phyloP scores from a whole-genome alignment of 1,140 invertebrate genomes.

The Macrobrachium rosenbergii region DNA sequence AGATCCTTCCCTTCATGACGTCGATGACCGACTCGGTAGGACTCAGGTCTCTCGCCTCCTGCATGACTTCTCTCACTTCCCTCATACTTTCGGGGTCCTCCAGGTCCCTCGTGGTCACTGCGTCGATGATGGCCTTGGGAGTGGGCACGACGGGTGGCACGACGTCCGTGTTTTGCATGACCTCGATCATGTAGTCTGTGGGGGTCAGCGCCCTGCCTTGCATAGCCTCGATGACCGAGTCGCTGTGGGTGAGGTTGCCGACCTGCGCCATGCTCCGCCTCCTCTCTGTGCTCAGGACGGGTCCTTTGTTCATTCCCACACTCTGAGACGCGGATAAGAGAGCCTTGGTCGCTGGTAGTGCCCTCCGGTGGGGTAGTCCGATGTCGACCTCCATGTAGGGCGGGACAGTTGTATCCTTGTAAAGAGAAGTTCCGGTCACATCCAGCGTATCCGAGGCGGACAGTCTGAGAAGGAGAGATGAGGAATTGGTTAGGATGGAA shows the following conservation, averaged over 20 bases:
- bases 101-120: neutral
- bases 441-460: too few relatives aligned
- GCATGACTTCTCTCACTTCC: neutral
- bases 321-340: neutral
- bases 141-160: too few relatives aligned
- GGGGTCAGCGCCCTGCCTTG: neutral
- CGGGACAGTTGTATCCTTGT: too few relatives aligned
- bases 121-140: too few relatives aligned
- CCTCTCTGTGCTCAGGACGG: neutral
- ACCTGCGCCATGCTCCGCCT: neutral
- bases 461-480: too few relatives aligned
- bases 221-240: constrained; percentile 38
- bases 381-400: too few relatives aligned
- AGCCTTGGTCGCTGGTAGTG: too few relatives aligned
- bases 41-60: neutral
- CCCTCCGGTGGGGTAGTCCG: too few relatives aligned
- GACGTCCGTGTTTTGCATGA: neutral
- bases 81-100: neutral
- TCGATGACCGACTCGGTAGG: neutral
- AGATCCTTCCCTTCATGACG: constrained; percentile 19
- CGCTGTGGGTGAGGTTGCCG: constrained; percentile 4
- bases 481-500: too few relatives aligned
- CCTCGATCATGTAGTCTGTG: constrained; percentile 26
- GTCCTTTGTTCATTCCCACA: constrained; percentile 2
- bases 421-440: too few relatives aligned